Evolutionary conservation across 2,113 vertebrate genomes (phyloP).

Genomic region (Lagopus leucura): DNA sequence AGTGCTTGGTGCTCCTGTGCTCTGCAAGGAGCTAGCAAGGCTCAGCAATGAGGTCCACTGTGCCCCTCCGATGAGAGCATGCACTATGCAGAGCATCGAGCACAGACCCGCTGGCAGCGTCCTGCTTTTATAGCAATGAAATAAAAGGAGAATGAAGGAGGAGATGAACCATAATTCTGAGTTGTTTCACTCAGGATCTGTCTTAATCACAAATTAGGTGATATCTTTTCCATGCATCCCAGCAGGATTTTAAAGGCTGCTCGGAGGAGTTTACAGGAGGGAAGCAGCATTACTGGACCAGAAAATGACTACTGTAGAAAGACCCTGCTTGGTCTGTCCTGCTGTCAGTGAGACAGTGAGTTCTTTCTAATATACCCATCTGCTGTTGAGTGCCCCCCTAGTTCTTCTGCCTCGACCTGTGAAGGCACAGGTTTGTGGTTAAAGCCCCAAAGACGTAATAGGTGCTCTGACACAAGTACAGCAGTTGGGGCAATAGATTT

Average conservation of each 20-base stretch:
- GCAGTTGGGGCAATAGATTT: background rate
- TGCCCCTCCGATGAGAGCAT: background rate
- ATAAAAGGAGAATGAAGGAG: background rate
- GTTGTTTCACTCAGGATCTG: background rate
- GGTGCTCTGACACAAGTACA: background rate
- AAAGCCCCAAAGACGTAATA: background rate
- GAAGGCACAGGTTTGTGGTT: background rate
- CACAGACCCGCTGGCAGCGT: background rate
- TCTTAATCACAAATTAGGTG: background rate
- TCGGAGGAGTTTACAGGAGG: background rate
- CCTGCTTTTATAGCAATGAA: fast-evolving
- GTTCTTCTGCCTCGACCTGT: background rate
- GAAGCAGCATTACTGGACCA: background rate
- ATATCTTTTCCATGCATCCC: background rate
- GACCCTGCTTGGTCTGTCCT: background rate
- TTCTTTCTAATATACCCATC: background rate
- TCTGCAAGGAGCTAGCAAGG: fast-evolving
- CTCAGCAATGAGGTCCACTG: fast-evolving
- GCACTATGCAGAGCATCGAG: background rate
- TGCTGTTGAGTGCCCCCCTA: background rate
- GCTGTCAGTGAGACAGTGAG: background rate
- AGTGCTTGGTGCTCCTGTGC: background rate
- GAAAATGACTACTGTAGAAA: background rate
- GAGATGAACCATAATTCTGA: background rate
- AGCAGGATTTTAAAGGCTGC: conserved; percentile 6